Percentiles rank a stretch among this genome's conserved stretches.
Conservation (phyloP, 2,797 vertebrate genomes). For the Pristis pectinata region DNA sequence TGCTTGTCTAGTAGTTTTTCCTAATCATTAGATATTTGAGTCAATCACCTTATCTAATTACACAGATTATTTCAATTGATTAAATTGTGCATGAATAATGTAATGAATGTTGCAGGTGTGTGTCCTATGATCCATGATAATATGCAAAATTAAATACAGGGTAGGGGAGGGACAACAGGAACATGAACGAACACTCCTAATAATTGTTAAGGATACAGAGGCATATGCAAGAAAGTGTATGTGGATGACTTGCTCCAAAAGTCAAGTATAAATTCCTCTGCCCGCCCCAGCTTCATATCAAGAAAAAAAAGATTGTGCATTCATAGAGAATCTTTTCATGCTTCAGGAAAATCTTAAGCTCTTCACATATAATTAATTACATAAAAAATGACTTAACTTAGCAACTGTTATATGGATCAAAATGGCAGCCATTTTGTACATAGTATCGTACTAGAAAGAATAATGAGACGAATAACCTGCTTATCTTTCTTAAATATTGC, state of each 20-base stretch:
- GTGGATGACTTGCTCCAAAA: no score
- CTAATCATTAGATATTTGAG: neutral
- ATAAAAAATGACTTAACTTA: neutral
- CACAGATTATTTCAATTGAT: slow-evolving; percentile 1
- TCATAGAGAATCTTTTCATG: neutral
- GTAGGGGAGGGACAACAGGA: no score
- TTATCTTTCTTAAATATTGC: neutral
- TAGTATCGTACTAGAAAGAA: neutral
- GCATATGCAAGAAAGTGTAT: no score
- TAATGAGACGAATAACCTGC: neutral
- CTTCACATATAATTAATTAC: neutral
- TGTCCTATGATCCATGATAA: neutral
- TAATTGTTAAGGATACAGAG: no score
- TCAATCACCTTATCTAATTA: slow-evolving; percentile 12
- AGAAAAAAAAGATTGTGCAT: neutral
- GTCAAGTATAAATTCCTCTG: no score
- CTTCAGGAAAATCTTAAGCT: neutral
- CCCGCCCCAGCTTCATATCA: no score
- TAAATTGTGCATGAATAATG: neutral
- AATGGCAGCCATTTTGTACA: neutral
- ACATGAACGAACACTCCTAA: no score
- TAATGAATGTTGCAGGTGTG: neutral
- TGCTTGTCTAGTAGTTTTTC: neutral
- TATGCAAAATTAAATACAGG: neutral
- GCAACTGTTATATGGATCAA: neutral